A percentile compares a stretch with the other conserved stretches of the same genome.
Conservation (phyloP, 2,888 invertebrate species). For the Cyrtodaria siliqua region DNA sequence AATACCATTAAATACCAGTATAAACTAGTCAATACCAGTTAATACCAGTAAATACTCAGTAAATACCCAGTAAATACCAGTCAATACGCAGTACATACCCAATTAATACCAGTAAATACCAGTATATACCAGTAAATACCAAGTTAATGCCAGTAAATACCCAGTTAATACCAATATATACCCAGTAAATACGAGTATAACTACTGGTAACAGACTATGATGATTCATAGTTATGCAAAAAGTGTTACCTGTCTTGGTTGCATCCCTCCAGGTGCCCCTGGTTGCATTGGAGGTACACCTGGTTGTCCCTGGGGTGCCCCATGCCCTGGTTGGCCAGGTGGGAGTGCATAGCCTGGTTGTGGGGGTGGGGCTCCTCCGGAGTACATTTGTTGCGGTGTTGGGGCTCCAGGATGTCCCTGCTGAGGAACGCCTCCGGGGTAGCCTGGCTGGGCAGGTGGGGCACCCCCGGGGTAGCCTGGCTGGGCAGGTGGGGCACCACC, state of each 20-base stretch:
- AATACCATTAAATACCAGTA: too few species aligned
- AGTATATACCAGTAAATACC: too few species aligned
- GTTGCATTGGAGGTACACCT: slow-evolving; percentile 37
- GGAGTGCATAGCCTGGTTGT: slow-evolving; percentile 21
- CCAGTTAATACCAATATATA: too few species aligned
- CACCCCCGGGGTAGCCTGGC: slow-evolving; percentile 28
- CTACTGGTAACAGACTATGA: too few species aligned
- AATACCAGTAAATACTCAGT: too few species aligned
- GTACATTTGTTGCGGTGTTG: slow-evolving; percentile 40
- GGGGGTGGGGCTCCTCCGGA: slow-evolving; percentile 45
- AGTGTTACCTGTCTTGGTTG: background rate
- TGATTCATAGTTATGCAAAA: too few species aligned
- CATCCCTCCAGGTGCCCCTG: background rate
- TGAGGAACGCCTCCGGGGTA: slow-evolving; percentile 48
- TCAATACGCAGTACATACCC: too few species aligned
- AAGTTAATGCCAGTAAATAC: too few species aligned
- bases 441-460: slow-evolving; percentile 44
- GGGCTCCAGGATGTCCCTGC: slow-evolving; percentile 33
- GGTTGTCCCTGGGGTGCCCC: slow-evolving; percentile 23
- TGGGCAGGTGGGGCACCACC: slow-evolving; percentile 22
- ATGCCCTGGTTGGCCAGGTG: slow-evolving; percentile 33
- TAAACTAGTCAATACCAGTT: too few species aligned
- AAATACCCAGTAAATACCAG: too few species aligned
- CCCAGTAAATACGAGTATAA: too few species aligned
- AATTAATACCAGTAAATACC: too few species aligned